These are phyloP conservation scores for Endomychus coccineus DNA, from an alignment of 2,888 invertebrate species.

Conservation along the genomic window DNA sequence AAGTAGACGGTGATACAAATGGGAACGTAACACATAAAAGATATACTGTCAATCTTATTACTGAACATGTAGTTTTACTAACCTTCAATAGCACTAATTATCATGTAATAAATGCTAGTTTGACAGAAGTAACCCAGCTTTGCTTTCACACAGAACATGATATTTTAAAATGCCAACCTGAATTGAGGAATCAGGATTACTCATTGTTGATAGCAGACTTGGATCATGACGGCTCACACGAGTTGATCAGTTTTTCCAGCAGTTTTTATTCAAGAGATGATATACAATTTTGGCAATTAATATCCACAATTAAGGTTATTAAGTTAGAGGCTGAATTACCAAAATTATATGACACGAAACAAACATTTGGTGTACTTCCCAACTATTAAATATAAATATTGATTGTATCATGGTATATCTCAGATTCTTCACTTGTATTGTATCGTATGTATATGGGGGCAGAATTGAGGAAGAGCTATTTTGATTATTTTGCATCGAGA, in stretches of 20 bases:
- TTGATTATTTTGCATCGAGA: too few relatives aligned
- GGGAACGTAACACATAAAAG: constrained; percentile 5
- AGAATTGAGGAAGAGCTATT: too few relatives aligned
- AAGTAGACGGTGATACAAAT: constrained; percentile 11
- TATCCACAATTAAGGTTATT: constrained; percentile 61
- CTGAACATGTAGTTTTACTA: constrained; percentile 68
- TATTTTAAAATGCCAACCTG: constrained; percentile 59
- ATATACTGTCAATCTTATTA: constrained; percentile 21
- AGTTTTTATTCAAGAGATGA: constrained; percentile 48
- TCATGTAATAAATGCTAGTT: constrained; percentile 70
- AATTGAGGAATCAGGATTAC: constrained; percentile 62
- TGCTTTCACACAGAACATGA: constrained; percentile 47
- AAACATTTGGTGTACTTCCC: constrained; percentile 14
- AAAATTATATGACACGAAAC: constrained; percentile 53
- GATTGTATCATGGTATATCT: too few relatives aligned
- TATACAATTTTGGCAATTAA: constrained; percentile 50
- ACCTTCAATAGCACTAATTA: constrained; percentile 65
- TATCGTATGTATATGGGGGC: too few relatives aligned
- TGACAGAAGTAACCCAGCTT: constrained; percentile 68
- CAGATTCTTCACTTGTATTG: too few relatives aligned
- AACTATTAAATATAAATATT: too few relatives aligned
- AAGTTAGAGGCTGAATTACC: constrained; percentile 66
- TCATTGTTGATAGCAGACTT: constrained; percentile 68
- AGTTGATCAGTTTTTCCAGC: constrained; percentile 69
- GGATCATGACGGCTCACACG: constrained; percentile 67